Conservation (phyloP, 2,113 vertebrate species). For the Uropsilus gracilis region DNA sequence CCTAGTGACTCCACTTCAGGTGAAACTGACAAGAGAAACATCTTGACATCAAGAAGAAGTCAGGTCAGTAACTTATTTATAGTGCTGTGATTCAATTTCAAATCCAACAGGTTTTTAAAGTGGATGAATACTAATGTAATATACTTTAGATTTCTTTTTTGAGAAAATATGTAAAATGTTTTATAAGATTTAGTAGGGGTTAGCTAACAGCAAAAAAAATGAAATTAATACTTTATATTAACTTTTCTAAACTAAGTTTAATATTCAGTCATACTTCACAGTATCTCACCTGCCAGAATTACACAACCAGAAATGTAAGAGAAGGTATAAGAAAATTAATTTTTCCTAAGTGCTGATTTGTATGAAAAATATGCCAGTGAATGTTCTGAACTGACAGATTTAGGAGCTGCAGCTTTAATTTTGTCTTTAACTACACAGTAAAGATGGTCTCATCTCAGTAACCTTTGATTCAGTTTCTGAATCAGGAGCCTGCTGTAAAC, state of each 20-base stretch:
- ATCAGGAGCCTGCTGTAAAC: background rate
- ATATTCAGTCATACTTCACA: background rate
- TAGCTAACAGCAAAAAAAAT: conserved; percentile 41
- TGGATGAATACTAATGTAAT: background rate
- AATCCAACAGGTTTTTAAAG: background rate
- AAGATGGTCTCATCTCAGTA: background rate
- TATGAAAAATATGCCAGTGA: background rate
- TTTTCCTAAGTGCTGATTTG: background rate
- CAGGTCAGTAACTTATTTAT: background rate
- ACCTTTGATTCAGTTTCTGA: background rate
- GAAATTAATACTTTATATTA: background rate
- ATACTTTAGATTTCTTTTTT: conserved; percentile 9
- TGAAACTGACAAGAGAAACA: background rate
- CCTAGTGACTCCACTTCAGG: background rate
- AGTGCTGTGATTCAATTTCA: background rate
- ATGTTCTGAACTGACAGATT: background rate
- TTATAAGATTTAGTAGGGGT: background rate
- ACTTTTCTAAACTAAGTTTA: conserved; percentile 32
- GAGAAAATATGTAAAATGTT: background rate
- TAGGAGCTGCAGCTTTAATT: background rate
- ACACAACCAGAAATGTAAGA: conserved; percentile 1
- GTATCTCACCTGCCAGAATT: background rate
- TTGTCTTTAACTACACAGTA: background rate
- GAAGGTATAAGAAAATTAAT: background rate
- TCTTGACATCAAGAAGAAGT: background rate